Evolutionary conservation across 2,113 vertebrate species (phyloP), one percentile per base, ranked within the genome.

Genomic region (Syrmaticus mikado): DNA sequence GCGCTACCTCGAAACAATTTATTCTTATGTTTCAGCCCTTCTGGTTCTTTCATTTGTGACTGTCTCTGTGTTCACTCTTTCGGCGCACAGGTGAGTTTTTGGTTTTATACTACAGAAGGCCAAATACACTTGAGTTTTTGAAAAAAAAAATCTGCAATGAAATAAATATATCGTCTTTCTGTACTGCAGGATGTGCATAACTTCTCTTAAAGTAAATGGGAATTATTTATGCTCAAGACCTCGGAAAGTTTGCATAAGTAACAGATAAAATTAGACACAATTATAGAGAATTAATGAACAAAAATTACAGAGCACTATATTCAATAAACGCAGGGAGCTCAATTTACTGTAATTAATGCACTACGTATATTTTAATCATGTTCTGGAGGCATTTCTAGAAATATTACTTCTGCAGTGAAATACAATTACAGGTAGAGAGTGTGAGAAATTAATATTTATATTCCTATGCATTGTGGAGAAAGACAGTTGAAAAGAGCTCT

Each of bases 341-440:
- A 76, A 22, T 70, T 77, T 77, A 75, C 60, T 86, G 21, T 40
- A 87, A 73, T 82, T 90, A 55, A 40, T 46, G 40, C 30, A 52
- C 43, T 17, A 9, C 50, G 13, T 73, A 82, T 64, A 82, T 91
- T 67, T 64, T 11, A 79, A 43, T 24, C 40, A 15, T 71, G 11
- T 74, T 90, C 88, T 84, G 73, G 32, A 76, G 3, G 2, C 14
- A 61, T 7, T 19, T 73, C 62, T 76, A 48, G 68, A 93, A 90
- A 90, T 85, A 41, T 73, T 83, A 52, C 66, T 93, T 87, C 60
- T 92, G 66, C 87, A 88, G 25, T 32, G 46, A 88, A 90, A 73
- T 78, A 36, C 9, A 84, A n/a, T 83, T n/a, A 71, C 16, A 55
- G 48, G 55, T 57, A 85, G n/a, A 92, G 55, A 91, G 87, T 75